phyloP scores from a whole-genome alignment of 2,797 vertebrate genomes.

The Sebastes reedi region DNA sequence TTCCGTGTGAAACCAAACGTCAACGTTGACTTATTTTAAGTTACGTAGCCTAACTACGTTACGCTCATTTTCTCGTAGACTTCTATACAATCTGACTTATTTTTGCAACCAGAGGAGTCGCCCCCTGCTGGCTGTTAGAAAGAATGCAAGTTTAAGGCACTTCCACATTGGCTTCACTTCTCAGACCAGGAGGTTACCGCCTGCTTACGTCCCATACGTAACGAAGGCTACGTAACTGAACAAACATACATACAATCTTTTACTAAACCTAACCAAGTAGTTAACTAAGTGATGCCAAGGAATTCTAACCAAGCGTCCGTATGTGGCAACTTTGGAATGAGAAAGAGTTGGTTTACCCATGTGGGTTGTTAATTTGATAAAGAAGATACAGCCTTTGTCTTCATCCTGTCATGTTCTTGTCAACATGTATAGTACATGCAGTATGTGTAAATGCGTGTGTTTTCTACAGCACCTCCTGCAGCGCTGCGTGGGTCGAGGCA shows the following conservation, averaged over 20 bases:
- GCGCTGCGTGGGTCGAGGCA: conserved; percentile 36
- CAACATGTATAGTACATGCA: not conserved
- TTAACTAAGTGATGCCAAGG: not conserved
- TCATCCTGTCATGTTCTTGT: not conserved
- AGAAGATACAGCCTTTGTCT: not conserved
- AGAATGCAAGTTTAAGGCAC: too few relatives aligned
- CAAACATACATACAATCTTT: not conserved
- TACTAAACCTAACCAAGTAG: not conserved
- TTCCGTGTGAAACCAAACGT: not conserved
- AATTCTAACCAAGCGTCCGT: not conserved
- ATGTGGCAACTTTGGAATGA: not conserved
- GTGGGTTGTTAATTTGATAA: not conserved
- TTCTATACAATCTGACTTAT: too few relatives aligned
- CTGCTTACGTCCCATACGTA: too few relatives aligned
- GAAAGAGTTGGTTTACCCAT: not conserved
- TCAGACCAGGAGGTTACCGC: too few relatives aligned
- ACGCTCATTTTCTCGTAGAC: not conserved
- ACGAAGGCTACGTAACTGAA: too few relatives aligned
- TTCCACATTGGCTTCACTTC: too few relatives aligned
- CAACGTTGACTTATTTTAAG: not conserved
- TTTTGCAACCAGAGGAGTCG: too few relatives aligned
- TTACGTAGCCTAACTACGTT: not conserved
- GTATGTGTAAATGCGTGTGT: conserved; percentile 9
- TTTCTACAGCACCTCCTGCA: conserved; percentile 19
- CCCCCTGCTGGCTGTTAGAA: too few relatives aligned